Evolutionary conservation across 2,888 invertebrate species (phyloP), one percentile per base, ranked within the genome.

Genomic region (Eupithecia centaureata): DNA sequence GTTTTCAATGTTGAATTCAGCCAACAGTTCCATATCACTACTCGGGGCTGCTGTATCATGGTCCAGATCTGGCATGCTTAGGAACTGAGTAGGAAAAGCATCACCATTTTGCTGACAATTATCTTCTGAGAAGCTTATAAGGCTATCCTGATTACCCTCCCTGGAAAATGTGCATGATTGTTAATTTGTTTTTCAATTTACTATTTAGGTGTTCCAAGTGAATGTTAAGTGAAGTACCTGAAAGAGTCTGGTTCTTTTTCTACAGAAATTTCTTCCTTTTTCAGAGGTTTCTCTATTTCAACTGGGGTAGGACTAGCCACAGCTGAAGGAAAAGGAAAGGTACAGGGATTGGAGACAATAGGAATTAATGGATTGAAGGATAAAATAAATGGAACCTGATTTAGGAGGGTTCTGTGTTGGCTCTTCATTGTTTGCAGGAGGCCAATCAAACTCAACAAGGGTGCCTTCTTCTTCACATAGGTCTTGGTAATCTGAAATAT

Each of bases 11-110:
- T 91, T 84, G 74, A 92, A 92, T 70, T 91, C 89, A 13, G 89
- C 89, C 42, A 92, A 75, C 57, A 92, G 78, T 72, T 91, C 90
- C 22, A 86, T 85, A 68, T 84, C 82, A 67, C 85, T 79, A 57
- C 82, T 83, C 7, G 77, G 79, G 58, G 78, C 79, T 61, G 77
- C 77, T 54, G 86, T 79, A 62, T 82, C 89, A 57, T 86, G 63
- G 65, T 89, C 89, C 30, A 92, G 81, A 22, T 91, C 90, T 72
- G 92, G 91, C 91, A 92, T 92, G 70, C 82, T 91, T 59, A 92
- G 73, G 74, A 91, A 90, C 71, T 88, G 87, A 56, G 76, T 73
- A 28, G 87, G 74, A 69, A 88, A 89, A 61, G 81, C 83, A 61
- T 87, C 89, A 81, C 77, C 82, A 68, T 75, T 83, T 71, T 85